Percentiles rank a stretch among this genome's conserved stretches.
These are phyloP conservation scores for Myocastor coypus DNA, from an alignment of 2,113 vertebrate genomes.

Conservation along the genomic window DNA sequence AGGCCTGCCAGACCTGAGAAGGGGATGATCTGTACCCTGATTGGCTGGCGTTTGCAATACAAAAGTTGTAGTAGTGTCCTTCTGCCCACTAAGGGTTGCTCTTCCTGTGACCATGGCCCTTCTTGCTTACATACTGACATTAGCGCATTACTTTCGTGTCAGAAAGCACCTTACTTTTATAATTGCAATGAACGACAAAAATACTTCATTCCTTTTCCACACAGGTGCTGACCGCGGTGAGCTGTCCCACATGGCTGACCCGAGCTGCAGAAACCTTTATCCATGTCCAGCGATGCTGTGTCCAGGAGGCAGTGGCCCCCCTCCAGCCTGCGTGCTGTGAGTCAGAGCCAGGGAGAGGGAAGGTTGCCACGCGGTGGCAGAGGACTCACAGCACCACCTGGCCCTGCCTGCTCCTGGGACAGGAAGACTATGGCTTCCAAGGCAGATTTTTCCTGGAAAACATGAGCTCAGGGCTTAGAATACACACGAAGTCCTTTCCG, in stretches of 20 bases:
- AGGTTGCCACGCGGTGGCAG: too few species aligned
- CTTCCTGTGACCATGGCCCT: not conserved
- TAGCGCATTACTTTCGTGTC: not conserved
- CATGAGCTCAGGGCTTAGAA: too few species aligned
- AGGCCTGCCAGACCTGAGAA: not conserved
- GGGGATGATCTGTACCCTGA: not conserved
- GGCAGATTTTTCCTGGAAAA: too few species aligned
- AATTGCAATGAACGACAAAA: slow-evolving; percentile 9
- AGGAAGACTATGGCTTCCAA: too few species aligned
- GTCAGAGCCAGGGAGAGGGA: too few species aligned
- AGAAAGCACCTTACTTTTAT: not conserved
- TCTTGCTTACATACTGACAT: not conserved
- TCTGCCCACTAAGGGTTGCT: not conserved
- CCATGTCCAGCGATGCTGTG: slow-evolving; percentile 11
- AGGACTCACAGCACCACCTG: too few species aligned
- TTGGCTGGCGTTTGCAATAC: not conserved
- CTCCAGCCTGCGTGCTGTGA: too few species aligned
- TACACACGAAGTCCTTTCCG: too few species aligned
- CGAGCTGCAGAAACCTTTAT: slow-evolving; percentile 59
- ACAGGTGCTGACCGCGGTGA: slow-evolving; percentile 63
- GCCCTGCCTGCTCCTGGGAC: too few species aligned
- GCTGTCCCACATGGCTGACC: slow-evolving; percentile 67
- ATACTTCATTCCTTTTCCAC: slow-evolving; percentile 35
- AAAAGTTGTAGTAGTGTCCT: not conserved
- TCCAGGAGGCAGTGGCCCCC: not conserved